Base-by-base conservation (phyloP, 2,888 invertebrate genomes). In the Elmis aenea region DNA sequence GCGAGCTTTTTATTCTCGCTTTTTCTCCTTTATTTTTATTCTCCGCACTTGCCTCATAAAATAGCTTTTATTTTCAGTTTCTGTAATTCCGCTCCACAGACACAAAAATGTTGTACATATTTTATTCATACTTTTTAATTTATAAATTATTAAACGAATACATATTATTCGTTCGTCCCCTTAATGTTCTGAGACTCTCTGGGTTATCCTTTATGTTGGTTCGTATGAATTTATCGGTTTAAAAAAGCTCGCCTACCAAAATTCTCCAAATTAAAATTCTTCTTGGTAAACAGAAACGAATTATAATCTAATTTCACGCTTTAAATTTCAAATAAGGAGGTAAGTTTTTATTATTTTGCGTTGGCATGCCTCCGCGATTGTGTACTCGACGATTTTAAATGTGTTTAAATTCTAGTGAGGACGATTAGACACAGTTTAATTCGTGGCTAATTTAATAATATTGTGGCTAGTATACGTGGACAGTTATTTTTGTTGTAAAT, bases 1-100 rank as follows among this genome's bases (percentile, higher is more conserved):
- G 62, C 57, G 53, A 45, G 58, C 59, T 57, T 59, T 61, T 62
- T 35, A 34, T 43, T 41, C 30, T 16, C 26, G 36, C 13, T 32
- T 27, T 35, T 26, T 28, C 32, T 20, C 21, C 30, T 33, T 34
- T 34, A 30, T 29, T 26, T 29, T 39, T 29, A 33, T 33, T 21
- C 27, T 27, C 33, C 21, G 13, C 32, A 32, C 32, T 32, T 26
- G 26, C 26, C 26, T 33, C 33, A 33, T 33, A 33, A 33, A 33
- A 26, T 26, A 20, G 20, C 20, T 33, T 33, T 33, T 33, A 33
- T 33, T 33, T 33, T 33, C 31, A 33, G 25, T 26, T 32, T 15
- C n/a, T 33, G 26, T 21, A 26, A 33, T 33, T 33, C 20, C 33
- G 26, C 20, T 20, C 14, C 25, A 21, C 20, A 4, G 25, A 32